phyloP scores from a whole-genome alignment of 2,888 invertebrate species.

The Tigriopus californicus region DNA sequence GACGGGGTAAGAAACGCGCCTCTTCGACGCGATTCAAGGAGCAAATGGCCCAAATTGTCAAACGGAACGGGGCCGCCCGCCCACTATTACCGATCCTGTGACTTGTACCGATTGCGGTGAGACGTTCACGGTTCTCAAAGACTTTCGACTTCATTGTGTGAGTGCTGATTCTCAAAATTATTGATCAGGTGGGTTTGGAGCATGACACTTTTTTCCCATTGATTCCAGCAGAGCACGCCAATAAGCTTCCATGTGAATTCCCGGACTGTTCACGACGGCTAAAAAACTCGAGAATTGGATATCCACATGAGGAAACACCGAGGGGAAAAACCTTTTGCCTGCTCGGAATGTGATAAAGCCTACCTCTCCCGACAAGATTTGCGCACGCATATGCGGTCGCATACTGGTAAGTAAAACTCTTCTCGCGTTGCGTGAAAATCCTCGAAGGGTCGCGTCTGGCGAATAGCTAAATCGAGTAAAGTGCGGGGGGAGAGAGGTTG shows the following conservation, averaged over 20 bases:
- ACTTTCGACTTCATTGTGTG: neutral
- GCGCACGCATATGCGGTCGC: neutral
- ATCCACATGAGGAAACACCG: conserved; percentile 3
- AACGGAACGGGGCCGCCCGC: neutral
- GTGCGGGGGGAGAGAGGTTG: no score
- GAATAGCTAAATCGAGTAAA: no score
- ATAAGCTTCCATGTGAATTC: neutral
- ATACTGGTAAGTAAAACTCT: neutral
- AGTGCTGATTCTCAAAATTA: neutral
- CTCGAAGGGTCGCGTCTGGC: no score
- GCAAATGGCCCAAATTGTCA: neutral
- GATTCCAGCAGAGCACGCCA: neutral
- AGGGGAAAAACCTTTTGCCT: conserved; percentile 4
- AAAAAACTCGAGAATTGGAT: neutral
- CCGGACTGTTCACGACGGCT: neutral
- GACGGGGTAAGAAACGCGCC: no score
- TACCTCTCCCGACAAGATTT: neutral
- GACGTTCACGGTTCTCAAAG: neutral
- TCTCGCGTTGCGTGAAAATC: neutral
- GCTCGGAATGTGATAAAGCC: neutral
- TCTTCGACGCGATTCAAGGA: neutral
- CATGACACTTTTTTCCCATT: no score
- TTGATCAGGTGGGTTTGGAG: neutral
- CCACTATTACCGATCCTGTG: neutral
- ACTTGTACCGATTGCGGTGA: conserved; percentile 2